Conservation (phyloP, 2,797 vertebrate genomes). For the Lacerta agilis region DNA sequence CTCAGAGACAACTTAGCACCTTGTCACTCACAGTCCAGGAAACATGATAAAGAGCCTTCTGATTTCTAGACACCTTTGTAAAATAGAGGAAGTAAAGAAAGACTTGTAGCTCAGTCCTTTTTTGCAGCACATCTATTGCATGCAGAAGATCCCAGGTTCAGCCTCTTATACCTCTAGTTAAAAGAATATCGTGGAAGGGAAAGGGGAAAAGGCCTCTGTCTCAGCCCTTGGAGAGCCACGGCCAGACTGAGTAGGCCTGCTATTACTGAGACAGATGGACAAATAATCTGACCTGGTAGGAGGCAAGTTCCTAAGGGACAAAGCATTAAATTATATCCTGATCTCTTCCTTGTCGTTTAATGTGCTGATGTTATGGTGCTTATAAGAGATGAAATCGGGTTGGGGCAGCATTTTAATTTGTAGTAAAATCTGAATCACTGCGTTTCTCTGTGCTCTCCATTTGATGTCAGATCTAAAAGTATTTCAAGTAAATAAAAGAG, state of each 20-base stretch:
- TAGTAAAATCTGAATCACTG: neutral
- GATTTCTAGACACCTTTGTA: neutral
- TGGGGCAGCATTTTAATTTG: neutral
- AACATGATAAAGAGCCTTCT: neutral
- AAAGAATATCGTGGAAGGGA: neutral
- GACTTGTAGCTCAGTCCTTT: no score
- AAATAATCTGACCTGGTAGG: neutral
- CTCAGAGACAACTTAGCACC: neutral
- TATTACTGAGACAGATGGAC: neutral
- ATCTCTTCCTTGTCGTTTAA: neutral
- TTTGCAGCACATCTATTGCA: neutral
- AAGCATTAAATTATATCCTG: neutral
- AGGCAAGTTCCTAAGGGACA: neutral
- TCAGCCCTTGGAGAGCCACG: neutral
- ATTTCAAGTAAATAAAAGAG: neutral
- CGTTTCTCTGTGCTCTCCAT: neutral
- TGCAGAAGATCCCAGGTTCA: neutral
- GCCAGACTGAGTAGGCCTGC: neutral
- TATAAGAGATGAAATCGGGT: neutral
- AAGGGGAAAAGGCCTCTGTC: neutral
- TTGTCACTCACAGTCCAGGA: neutral
- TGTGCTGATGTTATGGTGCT: neutral
- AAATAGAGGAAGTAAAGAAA: no score
- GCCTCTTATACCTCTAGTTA: neutral
- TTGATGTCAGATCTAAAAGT: conserved; percentile 27